Conservation (phyloP, 2,113 vertebrate species). For the Leptocoma aspasia region DNA sequence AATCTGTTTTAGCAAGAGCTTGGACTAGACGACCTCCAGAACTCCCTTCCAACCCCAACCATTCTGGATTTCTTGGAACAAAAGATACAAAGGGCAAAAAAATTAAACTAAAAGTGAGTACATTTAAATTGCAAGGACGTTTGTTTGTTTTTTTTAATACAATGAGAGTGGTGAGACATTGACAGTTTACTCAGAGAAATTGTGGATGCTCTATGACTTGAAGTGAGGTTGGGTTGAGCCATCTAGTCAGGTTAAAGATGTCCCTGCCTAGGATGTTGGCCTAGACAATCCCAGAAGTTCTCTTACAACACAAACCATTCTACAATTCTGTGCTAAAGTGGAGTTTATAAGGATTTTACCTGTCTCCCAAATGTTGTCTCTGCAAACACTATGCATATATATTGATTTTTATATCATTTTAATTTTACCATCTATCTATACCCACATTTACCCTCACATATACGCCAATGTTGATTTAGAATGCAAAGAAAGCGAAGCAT, state of each 20-base stretch:
- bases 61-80: background rate
- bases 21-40: background rate
- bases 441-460: background rate
- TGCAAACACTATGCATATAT: background rate
- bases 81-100: background rate
- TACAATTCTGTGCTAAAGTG: background rate
- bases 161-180: rapidly evolving
- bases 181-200: background rate
- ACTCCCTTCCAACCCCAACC: background rate
- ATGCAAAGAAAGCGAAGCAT: background rate
- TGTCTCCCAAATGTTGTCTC: background rate
- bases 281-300: background rate
- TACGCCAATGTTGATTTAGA: background rate
- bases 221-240: background rate
- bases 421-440: background rate
- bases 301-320: background rate
- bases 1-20: background rate
- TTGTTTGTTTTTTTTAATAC: background rate
- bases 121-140: background rate
- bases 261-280: background rate
- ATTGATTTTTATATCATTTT: background rate
- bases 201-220: background rate
- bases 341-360: background rate
- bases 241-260: background rate
- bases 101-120: background rate